These are phyloP conservation scores for Porites cylindrica DNA, from an alignment of 92 coral and sea anemone genomes.

Conservation along the genomic window DNA sequence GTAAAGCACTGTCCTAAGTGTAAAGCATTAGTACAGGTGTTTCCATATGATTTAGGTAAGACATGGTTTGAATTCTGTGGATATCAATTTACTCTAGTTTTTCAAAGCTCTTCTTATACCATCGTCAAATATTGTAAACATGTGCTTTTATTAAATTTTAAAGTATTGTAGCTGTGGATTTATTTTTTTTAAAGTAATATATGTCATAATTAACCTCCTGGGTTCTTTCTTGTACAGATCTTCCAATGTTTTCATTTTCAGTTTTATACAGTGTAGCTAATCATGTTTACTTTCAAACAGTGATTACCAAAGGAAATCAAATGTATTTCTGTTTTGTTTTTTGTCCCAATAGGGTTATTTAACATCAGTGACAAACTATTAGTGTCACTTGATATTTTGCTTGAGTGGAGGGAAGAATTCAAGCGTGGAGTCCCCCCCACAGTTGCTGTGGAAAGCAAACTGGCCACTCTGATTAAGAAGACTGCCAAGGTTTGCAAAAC, in stretches of 20 bases:
- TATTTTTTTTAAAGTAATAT: too few relatives aligned
- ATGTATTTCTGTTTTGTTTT: background rate
- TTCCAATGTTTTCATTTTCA: too few relatives aligned
- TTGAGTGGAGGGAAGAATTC: constrained; percentile 58
- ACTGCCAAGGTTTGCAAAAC: background rate
- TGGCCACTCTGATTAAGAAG: constrained; percentile 20
- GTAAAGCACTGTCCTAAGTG: constrained; percentile 1
- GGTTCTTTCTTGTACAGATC: too few relatives aligned
- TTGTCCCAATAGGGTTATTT: constrained; percentile 36
- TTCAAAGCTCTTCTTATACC: too few relatives aligned
- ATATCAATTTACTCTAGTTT: too few relatives aligned
- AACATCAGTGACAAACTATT: constrained; percentile 56
- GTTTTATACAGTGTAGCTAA: too few relatives aligned
- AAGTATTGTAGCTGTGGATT: too few relatives aligned
- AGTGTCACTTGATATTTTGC: constrained; percentile 43
- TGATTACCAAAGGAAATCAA: too few relatives aligned
- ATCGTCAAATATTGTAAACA: too few relatives aligned
- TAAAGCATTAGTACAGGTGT: background rate
- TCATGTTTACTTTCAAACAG: too few relatives aligned
- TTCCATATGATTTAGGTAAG: constrained; percentile 16
- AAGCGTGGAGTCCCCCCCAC: constrained; percentile 55
- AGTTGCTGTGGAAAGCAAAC: constrained; percentile 42
- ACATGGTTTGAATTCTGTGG: background rate
- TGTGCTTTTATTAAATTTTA: too few relatives aligned
- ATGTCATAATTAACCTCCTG: too few relatives aligned